Conservation (phyloP, 2,113 vertebrate species). For the Oryzias woworae region DNA sequence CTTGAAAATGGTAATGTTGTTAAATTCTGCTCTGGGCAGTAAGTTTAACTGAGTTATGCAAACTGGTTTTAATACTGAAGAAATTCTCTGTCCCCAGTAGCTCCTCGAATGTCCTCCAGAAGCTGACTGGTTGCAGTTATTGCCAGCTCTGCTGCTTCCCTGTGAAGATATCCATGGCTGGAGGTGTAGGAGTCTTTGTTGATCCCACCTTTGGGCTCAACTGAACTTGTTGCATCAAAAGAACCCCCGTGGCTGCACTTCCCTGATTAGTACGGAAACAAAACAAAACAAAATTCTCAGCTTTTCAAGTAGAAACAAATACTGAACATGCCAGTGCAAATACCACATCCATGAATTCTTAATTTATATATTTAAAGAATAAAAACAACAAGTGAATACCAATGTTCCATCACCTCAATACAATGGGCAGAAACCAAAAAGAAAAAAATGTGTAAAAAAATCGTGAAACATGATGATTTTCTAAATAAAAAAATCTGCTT, state of each 20-base stretch:
- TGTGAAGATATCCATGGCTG: constrained; percentile 61
- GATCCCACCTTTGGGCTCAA: constrained; percentile 64
- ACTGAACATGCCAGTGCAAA: too few species aligned
- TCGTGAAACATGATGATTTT: too few species aligned
- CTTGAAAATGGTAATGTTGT: neutral
- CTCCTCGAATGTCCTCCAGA: constrained; percentile 55
- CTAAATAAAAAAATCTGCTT: too few species aligned
- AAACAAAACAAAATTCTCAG: neutral
- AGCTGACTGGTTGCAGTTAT: constrained; percentile 57
- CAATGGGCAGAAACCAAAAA: too few species aligned
- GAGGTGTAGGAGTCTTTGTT: constrained; percentile 57
- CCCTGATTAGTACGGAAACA: constrained; percentile 37
- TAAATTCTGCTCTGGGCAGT: neutral
- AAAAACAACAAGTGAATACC: too few species aligned
- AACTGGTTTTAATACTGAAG: constrained; percentile 39
- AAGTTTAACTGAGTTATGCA: neutral
- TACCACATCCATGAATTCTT: too few species aligned
- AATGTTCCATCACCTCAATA: too few species aligned
- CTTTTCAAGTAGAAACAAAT: neutral
- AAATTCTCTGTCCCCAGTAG: constrained; percentile 59
- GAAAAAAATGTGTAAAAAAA: too few species aligned
- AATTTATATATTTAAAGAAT: too few species aligned
- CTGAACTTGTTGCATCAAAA: constrained; percentile 27
- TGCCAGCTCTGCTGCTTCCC: constrained; percentile 49
- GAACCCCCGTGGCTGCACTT: constrained; percentile 71